Conservation (phyloP, 2,797 vertebrate species). For the Sebastes iracundus region DNA sequence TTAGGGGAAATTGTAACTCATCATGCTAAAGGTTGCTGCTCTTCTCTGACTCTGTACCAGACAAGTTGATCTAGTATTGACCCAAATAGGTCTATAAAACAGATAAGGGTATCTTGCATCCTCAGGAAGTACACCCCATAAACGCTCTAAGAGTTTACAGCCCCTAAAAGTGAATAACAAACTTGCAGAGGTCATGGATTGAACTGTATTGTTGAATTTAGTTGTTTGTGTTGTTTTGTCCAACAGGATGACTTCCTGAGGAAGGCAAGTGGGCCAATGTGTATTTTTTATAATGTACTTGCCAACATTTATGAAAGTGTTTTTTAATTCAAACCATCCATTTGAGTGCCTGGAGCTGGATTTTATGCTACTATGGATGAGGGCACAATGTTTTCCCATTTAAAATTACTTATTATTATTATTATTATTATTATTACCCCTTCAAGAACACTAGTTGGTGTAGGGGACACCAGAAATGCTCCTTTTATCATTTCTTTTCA, state of each 20-base stretch:
- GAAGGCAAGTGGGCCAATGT: not conserved
- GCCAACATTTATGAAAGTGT: not conserved
- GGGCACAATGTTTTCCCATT: not conserved
- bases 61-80: slow-evolving; percentile 59
- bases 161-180: slow-evolving; percentile 29
- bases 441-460: not conserved
- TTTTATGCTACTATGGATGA: not conserved
- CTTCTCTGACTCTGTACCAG: slow-evolving; percentile 35
- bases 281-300: not conserved
- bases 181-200: slow-evolving; percentile 23
- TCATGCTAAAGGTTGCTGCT: slow-evolving; percentile 63
- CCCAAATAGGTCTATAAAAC: slow-evolving; percentile 62
- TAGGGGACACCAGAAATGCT: not conserved
- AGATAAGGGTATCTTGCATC: slow-evolving; percentile 67
- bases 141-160: slow-evolving; percentile 48
- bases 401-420: not conserved
- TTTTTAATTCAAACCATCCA: not conserved
- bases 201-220: not conserved
- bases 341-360: not conserved
- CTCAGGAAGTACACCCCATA: slow-evolving; percentile 63
- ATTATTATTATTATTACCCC: no score
- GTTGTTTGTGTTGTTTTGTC: not conserved
- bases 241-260: not conserved
- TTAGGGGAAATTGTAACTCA: slow-evolving; percentile 33
- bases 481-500: not conserved